Conservation (phyloP, 2,797 vertebrate genomes). For the Argyrosomus regius region DNA sequence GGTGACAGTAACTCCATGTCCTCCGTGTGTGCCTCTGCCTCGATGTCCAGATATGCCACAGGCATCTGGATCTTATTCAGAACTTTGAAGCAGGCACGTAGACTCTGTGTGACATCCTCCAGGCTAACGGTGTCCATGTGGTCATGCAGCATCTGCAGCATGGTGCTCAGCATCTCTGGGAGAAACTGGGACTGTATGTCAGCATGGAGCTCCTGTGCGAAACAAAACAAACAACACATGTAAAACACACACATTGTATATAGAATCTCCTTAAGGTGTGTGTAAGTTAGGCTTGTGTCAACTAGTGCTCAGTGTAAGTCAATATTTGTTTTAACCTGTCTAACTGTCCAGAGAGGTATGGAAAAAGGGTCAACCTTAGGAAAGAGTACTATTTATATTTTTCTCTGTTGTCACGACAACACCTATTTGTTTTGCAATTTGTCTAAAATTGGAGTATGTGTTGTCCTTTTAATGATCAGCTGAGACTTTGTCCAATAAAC, state of each 20-base stretch:
- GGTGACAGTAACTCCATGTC: slow-evolving; percentile 40
- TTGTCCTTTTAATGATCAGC: no score
- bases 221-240: slow-evolving; percentile 17
- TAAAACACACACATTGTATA: not conserved
- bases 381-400: not conserved
- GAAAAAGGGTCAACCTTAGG: not conserved
- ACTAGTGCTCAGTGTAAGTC: not conserved
- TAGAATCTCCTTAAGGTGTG: not conserved
- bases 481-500: no score
- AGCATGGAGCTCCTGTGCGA: slow-evolving; percentile 93
- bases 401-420: not conserved
- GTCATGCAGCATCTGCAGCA: slow-evolving; percentile 87
- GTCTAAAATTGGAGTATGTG: not conserved
- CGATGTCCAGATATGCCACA: slow-evolving; percentile 91
- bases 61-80: slow-evolving; percentile 99
- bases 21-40: slow-evolving; percentile 69
- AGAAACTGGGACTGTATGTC: slow-evolving; percentile 96
- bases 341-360: not conserved
- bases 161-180: slow-evolving; percentile 93
- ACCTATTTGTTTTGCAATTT: not conserved
- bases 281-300: not conserved
- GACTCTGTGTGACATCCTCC: slow-evolving; percentile 90
- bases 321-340: slow-evolving; percentile 12
- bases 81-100: slow-evolving; percentile 94
- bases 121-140: slow-evolving; percentile 85